These are phyloP conservation scores for Chamaetylas fuelleborni DNA, from an alignment of 2,113 vertebrate species.

Conservation along the genomic window DNA sequence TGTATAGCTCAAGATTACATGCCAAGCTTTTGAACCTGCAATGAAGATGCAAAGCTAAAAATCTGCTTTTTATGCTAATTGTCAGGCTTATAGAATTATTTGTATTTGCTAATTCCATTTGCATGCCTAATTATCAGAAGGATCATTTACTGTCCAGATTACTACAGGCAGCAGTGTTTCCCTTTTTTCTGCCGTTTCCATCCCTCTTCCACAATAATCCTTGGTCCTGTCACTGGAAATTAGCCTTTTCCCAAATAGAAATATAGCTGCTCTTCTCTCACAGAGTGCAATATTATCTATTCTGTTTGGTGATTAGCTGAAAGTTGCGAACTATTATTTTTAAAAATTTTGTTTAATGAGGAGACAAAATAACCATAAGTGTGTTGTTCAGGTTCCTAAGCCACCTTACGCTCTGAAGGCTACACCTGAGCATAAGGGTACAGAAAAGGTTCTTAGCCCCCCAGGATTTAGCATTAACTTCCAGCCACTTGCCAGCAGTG, in stretches of 20 bases:
- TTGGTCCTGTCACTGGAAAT: not conserved
- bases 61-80: not conserved
- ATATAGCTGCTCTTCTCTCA: not conserved
- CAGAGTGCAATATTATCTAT: fast-evolving
- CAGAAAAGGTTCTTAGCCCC: not conserved
- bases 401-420: not conserved
- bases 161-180: not conserved
- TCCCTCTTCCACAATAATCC: not conserved
- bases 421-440: not conserved
- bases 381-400: not conserved
- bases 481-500: not conserved
- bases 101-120: not conserved
- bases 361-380: not conserved
- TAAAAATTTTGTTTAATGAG: not conserved
- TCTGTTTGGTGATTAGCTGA: not conserved
- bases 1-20: not conserved
- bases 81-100: not conserved
- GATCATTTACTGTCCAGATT: not conserved
- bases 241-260: not conserved
- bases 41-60: not conserved
- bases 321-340: not conserved
- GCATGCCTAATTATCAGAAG: not conserved
- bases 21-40: not conserved
- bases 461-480: conserved; percentile 13
- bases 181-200: not conserved